Base-by-base conservation (phyloP, 2,113 vertebrate species). In the Nothoprocta pentlandii region DNA sequence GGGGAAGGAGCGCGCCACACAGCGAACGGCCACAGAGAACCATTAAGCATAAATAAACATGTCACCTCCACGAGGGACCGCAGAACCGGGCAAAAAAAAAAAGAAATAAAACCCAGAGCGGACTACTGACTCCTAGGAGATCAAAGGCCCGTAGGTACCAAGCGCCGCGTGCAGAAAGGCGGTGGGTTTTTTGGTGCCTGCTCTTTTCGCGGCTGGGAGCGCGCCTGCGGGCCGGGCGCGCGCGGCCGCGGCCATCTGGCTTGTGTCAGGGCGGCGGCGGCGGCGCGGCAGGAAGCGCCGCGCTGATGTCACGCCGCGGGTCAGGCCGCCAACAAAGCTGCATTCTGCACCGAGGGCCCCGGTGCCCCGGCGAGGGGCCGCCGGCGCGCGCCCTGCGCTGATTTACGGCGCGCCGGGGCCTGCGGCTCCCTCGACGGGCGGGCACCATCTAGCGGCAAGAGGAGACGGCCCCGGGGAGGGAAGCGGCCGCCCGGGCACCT, bases 181-280 rank as follows among this genome's bases (percentile, higher is more conserved):
- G 47, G 46, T 17, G 46, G 47, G 47, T 44, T 12, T 44, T 44
- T 44, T 44, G 11, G 42, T 44, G 11, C 42, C 42, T 39, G 36
- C 42, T 15, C 42, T 44, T 44, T 15, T 15, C 42, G 8, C 42
- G 12, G 42, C 42, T 15, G 42, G 11, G 42, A 15, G 42, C 42
- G 42, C 11, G 42, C 10, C 36, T 8, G 36, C 36, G 36, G 36
- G 97, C 97, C 97, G 98, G 93, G 89, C 96, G 66, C 96, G 96
- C 95, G 92, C 96, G 53, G 92, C 97, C 98, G 87, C 82, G 80
- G 98, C 98, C 98, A 98, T 98, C 97, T 98, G 97, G 97, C 96
- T 97, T 97, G 92, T 96, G 97, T 97, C 97, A 97, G 94, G 97
- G 94, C 96, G 86, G 93, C 80, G 87, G 96, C 92, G 94, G 87